Percentiles rank a stretch among this genome's conserved stretches.
Evolutionary conservation across 2,888 invertebrate species (phyloP).

Genomic region (Hecatera dysodea): DNA sequence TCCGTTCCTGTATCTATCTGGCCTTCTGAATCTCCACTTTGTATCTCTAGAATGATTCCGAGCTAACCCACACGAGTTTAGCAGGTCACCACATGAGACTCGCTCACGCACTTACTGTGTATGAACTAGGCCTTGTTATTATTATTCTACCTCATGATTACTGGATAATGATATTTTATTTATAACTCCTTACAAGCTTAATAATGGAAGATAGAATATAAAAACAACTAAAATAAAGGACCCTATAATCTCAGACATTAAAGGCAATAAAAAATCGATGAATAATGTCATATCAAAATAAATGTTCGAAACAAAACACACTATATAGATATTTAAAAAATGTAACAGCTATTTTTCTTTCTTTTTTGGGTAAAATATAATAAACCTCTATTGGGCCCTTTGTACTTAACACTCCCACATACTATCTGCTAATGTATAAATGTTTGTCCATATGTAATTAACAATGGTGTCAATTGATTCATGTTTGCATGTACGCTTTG

Average conservation of each 20-base stretch:
- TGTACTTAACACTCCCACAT: constrained; percentile 50
- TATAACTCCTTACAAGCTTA: constrained; percentile 19
- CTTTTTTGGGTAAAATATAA: constrained; percentile 34
- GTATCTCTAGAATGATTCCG: constrained; percentile 55
- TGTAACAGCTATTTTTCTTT: neutral
- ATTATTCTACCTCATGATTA: constrained; percentile 27
- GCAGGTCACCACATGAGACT: constrained; percentile 40
- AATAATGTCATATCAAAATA: neutral
- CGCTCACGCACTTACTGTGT: constrained; percentile 41
- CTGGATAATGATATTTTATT: constrained; percentile 16
- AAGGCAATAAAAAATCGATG: neutral
- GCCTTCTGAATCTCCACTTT: constrained; percentile 45
- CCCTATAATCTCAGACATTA: neutral
- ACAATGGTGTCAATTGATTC: constrained; percentile 58
- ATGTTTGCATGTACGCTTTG: constrained; percentile 77
- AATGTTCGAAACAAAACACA: neutral
- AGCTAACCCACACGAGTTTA: constrained; percentile 60
- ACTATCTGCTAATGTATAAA: constrained; percentile 59
- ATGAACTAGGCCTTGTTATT: constrained; percentile 33
- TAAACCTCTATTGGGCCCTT: constrained; percentile 21
- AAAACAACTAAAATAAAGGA: neutral
- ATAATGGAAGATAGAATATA: neutral
- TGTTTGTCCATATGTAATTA: constrained; percentile 57
- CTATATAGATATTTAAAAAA: neutral
- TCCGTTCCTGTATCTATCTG: constrained; percentile 57